Percentiles rank a stretch among this genome's conserved stretches.
Conservation (phyloP, 2,888 invertebrate genomes). For the Parnassius smintheus region DNA sequence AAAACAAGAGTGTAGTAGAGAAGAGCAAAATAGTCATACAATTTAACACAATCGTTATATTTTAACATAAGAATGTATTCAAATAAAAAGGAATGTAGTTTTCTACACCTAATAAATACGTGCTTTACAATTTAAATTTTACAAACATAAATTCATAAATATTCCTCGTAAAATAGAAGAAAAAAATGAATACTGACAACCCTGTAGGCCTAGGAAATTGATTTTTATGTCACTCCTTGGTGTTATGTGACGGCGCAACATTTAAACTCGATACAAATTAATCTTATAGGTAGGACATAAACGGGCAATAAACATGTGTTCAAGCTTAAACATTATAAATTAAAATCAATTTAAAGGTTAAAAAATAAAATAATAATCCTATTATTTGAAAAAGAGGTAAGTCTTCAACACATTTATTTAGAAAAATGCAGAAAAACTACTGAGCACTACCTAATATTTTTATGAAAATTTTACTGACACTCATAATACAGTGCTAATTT, state of each 20-base stretch:
- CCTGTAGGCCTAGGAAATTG: constrained; percentile 41
- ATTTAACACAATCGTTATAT: too few species aligned
- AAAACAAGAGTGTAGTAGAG: too few species aligned
- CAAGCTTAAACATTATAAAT: constrained; percentile 2
- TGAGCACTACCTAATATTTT: too few species aligned
- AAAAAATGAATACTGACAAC: constrained; percentile 8
- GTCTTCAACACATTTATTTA: not conserved
- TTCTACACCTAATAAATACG: too few species aligned
- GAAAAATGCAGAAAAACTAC: not conserved
- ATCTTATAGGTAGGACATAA: constrained; percentile 25
- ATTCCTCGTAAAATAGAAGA: too few species aligned
- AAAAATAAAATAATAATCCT: not conserved
- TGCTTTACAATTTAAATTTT: too few species aligned
- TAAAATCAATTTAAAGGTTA: not conserved
- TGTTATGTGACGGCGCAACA: constrained; percentile 70
- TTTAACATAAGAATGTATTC: too few species aligned
- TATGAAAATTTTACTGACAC: too few species aligned
- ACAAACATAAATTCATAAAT: too few species aligned
- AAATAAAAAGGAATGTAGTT: too few species aligned
- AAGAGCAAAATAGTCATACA: too few species aligned
- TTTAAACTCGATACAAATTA: constrained; percentile 56
- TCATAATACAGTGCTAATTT: too few species aligned
- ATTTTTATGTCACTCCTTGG: constrained; percentile 62
- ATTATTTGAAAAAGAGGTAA: constrained; percentile 13
- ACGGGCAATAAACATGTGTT: constrained; percentile 32